Evolutionary conservation across 2,888 invertebrate genomes (phyloP), one percentile per base, ranked within the genome.

Genomic region (Temnothorax unifasciatus): DNA sequence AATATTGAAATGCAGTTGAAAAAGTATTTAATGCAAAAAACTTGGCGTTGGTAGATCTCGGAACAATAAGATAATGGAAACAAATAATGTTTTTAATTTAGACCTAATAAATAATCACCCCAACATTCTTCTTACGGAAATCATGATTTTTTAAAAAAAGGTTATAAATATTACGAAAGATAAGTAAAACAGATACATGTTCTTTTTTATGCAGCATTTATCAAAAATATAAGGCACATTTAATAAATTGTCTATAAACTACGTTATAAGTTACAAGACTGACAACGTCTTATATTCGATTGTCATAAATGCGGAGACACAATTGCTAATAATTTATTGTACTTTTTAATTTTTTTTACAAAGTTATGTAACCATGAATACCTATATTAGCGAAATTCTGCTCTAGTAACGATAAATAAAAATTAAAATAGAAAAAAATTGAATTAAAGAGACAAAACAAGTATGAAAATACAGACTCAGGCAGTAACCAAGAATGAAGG

Each of bases 401-500:
- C 2, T 54, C 5, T n/a, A 66, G 9, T 76, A 38, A 11, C 4
- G 11, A 54, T 77, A 66, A 77, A 3, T 38, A 41, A 29, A 4
- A 77, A 54, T 77, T 77, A 66, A 77, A 64, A 25, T 18, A 1
- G 11, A 50, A 66, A 13, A 13, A 13, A 25, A 52, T 11, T 63
- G 2, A 38, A 54, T 38, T 63, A 38, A 76, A 64, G 25, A 77
- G 21, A 41, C 54, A 54, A 29, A 66, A 52, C 13, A 18, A 15
- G 6, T 25, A 76, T 52, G 52, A 18, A 64, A 52, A 64, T 52
- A 57, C 44, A n/a, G 5, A 66, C 13, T 9, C 41, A 44, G 29
- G 6, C 21, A 34, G 5, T 57, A 77, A 54, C 66, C 41, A 52
- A 41, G 76, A 38, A 18, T 64, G 25, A 76, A 76, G 6, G 8